These are phyloP conservation scores for Lepas anatifera DNA, from an alignment of 2,888 invertebrate genomes.

Conservation along the genomic window DNA sequence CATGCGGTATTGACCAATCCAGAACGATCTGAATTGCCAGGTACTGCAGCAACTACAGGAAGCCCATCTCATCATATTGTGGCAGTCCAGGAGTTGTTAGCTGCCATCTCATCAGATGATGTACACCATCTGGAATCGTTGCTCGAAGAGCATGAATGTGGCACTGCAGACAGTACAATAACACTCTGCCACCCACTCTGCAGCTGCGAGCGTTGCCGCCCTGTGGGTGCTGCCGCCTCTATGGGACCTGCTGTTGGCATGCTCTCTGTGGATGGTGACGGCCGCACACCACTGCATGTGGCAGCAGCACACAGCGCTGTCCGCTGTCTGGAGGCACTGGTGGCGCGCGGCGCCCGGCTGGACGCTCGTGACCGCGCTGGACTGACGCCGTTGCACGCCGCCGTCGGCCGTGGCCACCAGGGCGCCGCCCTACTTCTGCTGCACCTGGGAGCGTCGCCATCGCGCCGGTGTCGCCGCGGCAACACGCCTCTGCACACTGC, in stretches of 20 bases:
- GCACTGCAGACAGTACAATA: no score
- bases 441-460: constrained; percentile 23
- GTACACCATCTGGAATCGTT: constrained; percentile 36
- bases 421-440: constrained; percentile 22
- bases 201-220: constrained; percentile 48
- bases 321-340: constrained; percentile 40
- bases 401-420: constrained; percentile 21
- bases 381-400: background rate
- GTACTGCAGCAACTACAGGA: no score
- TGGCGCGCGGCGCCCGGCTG: constrained; percentile 41
- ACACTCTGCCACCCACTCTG: constrained; percentile 38
- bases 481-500: constrained; percentile 23
- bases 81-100: background rate
- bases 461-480: constrained; percentile 15
- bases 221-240: constrained; percentile 30
- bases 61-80: no score
- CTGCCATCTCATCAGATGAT: constrained; percentile 31
- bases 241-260: constrained; percentile 39
- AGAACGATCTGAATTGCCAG: no score
- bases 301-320: constrained; percentile 34
- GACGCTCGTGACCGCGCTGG: constrained; percentile 39
- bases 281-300: constrained; percentile 35
- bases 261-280: constrained; percentile 46
- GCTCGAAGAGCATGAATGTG: no score
- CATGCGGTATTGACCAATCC: no score